Conservation (phyloP, 2,797 vertebrate species). For the Threskiornis aethiopicus region DNA sequence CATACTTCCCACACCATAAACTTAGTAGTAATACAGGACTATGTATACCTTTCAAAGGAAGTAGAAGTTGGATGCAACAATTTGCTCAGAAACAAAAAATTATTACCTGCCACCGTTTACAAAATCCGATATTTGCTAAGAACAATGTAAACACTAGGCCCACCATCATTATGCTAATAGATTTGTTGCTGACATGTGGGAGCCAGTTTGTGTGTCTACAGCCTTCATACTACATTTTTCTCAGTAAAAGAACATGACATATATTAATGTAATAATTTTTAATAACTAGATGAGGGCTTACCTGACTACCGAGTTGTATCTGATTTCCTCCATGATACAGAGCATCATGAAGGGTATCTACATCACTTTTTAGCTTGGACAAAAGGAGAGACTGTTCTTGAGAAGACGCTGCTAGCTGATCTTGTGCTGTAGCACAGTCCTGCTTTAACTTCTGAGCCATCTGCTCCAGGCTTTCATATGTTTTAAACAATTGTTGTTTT, state of each 20-base stretch:
- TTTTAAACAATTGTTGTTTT: constrained; percentile 85
- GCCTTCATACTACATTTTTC: not conserved
- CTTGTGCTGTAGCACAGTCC: constrained; percentile 71
- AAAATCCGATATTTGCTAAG: not conserved
- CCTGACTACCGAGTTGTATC: constrained; percentile 82
- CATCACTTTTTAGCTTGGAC: constrained; percentile 75
- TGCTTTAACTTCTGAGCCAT: constrained; percentile 76
- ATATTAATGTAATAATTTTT: not conserved
- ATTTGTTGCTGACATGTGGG: not conserved
- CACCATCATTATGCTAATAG: not conserved
- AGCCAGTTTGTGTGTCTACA: not conserved
- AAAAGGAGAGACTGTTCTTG: constrained; percentile 76
- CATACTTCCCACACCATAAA: not conserved
- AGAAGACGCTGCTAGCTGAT: constrained; percentile 73
- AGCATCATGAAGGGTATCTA: constrained; percentile 75
- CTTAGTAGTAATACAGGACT: not conserved
- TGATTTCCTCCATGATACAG: constrained; percentile 83
- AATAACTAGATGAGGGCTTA: constrained; percentile 63
- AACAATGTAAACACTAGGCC: not conserved
- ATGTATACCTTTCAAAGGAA: not conserved
- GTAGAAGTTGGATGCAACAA: not conserved
- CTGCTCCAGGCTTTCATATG: constrained; percentile 81
- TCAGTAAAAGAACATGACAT: not conserved
- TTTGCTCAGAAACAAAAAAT: not conserved
- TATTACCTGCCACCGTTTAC: not conserved